Conservation (phyloP, 2,113 vertebrate species). For the Campylorhamphus procurvoides region DNA sequence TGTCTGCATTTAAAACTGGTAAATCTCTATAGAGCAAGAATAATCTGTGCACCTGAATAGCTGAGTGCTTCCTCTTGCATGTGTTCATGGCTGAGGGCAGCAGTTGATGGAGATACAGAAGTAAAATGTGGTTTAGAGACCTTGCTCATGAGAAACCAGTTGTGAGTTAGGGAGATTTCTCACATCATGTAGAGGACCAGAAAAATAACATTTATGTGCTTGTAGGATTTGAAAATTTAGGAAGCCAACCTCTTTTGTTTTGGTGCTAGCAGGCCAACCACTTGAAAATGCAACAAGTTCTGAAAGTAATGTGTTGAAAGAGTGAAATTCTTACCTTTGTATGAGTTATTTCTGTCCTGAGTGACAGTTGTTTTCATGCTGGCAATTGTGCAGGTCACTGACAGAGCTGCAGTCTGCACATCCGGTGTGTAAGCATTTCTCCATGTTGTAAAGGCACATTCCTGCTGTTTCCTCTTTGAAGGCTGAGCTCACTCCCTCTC, state of each 20-base stretch:
- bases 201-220: background rate
- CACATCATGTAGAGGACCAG: background rate
- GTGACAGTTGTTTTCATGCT: fast-evolving
- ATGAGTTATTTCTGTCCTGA: background rate
- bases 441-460: fast-evolving
- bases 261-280: background rate
- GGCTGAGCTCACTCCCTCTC: background rate
- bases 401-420: background rate
- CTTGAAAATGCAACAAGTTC: background rate
- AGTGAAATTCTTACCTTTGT: background rate
- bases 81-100: background rate
- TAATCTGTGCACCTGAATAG: background rate
- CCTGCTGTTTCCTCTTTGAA: background rate
- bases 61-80: background rate
- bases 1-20: background rate
- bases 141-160: background rate
- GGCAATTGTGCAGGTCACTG: background rate
- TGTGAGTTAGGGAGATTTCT: background rate
- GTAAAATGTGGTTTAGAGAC: background rate
- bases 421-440: background rate
- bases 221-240: background rate
- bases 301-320: background rate
- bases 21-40: background rate
- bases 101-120: background rate
- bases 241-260: background rate